Conservation (phyloP, 1,140 invertebrate genomes). For the Platyura marginata region DNA sequence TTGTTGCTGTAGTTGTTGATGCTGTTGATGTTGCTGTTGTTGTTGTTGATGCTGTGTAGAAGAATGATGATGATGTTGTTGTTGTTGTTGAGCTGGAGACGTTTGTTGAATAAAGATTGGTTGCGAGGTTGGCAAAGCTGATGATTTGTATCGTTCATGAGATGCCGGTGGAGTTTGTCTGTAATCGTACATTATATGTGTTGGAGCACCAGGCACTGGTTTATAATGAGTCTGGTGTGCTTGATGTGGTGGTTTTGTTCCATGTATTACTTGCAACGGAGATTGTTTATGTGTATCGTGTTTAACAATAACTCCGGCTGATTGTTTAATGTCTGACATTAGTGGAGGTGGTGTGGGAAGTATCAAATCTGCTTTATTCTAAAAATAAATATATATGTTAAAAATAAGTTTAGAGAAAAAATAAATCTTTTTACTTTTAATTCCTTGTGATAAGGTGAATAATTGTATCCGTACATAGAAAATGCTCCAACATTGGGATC, state of each 20-base stretch:
- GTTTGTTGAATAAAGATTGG: conserved; percentile 7
- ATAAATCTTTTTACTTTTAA: conserved; percentile 10
- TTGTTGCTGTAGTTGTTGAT: not conserved
- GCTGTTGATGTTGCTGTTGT: not conserved
- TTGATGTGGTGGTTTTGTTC: conserved; percentile 6
- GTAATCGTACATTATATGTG: conserved; percentile 9
- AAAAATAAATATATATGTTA: not conserved
- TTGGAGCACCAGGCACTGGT: conserved; percentile 20
- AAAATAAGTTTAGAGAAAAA: not conserved
- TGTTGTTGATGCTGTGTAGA: not conserved
- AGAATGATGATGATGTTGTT: not conserved
- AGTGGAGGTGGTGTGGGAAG: conserved; percentile 28
- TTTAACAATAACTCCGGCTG: conserved; percentile 38
- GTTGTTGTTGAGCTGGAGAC: not conserved
- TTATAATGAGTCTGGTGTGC: conserved; percentile 29
- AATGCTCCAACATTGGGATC: not conserved
- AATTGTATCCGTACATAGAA: not conserved
- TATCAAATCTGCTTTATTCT: conserved; percentile 12
- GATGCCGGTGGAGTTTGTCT: conserved; percentile 29
- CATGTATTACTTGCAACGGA: conserved; percentile 28
- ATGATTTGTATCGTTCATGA: too few species aligned
- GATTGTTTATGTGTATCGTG: conserved; percentile 30
- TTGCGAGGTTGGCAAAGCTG: not conserved
- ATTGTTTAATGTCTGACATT: conserved; percentile 30
- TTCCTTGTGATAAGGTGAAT: not conserved